Evolutionary conservation across 2,113 vertebrate genomes (phyloP), one percentile per base, ranked within the genome.

Genomic region (Corythoichthys intestinalis): DNA sequence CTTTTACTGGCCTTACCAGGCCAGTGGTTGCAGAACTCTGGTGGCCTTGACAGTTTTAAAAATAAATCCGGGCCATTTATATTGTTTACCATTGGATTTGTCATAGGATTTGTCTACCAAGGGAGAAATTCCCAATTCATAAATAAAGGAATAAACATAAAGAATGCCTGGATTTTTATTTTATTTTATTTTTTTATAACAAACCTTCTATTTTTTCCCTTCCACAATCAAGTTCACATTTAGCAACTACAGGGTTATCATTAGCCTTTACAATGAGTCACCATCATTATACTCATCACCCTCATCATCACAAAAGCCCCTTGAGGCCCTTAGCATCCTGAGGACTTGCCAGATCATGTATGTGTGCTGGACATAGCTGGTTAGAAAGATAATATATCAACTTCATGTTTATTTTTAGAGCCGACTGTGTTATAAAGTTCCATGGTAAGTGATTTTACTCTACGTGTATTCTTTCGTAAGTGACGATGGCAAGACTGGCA

Each of bases 201-300:
- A n/a, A n/a, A n/a, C n/a, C 15, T 52, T 52, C n/a, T 6, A n/a
- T 0, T 35, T 35, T 4, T 57, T 37, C 13, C 56, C 11, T 37
- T 58, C 20, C 34, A 1, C 5, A 34, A 35, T 37, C 34, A 4
- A 58, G 20, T 13, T 14, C 5, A 54, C 54, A 50, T 58, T 74
- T 37, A 66, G 64, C 60, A 69, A 57, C 70, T 60, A 41, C 28
- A 47, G 35, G 20, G n/a, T 73, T 68, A 76, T 71, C 60, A 71
- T 65, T 39, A 15, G 70, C 11, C 11, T 37, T 39, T 70, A 67
- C 56, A 39, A 64, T 7, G 39, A 52, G 38, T 49, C 59, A 63
- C 48, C 67, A 52, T 67, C 57, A 58, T 17, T 54, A 20, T n/a
- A n/a, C n/a, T n/a, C n/a, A n/a, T n/a, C n/a, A n/a, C n/a, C n/a